Base-by-base conservation (phyloP, 2,888 invertebrate species). In the Orthosia cruda region DNA sequence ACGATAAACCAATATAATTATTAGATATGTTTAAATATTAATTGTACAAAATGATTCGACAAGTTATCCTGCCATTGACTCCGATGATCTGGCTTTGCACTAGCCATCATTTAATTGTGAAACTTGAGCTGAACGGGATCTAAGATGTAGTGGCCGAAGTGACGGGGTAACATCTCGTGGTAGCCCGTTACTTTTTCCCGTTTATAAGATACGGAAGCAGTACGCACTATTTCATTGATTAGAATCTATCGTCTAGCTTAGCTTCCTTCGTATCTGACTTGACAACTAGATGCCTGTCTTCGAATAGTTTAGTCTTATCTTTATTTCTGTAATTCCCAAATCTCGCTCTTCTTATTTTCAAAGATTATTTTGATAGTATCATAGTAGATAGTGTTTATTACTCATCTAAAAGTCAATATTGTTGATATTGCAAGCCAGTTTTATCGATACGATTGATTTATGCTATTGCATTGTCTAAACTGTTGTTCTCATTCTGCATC, bases 121-220 rank as follows among this genome's bases (percentile, higher is more conserved):
- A 73, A 75, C 67, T 70, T 57, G 65, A 62, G 26, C 20, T 63
- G 59, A 87, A 78, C 83, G 80, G 80, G 72, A 78, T 20, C 61
- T 23, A 68, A 65, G 80, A 80, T 83, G 77, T 83, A 80, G 70
- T 52, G 18, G 49, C 68, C 26, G 59, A 65, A 74, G 74, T 84
- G 85, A 82, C 71, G 15, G 64, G 20, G 80, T 72, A 73, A 74
- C 84, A 78, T 71, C 73, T 86, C 59, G 61, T 62, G 32, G 65
- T 59, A 65, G 55, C 47, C 87, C 83, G 87, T 87, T 87, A 83
- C 45, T 74, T 55, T 67, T 74, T 78, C 74, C 70, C 77, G 76
- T 83, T 86, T 67, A 66, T 61, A 76, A 80, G 80, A 83, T 74
- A 77, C 73, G 74, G 55, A 78, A 71, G 59, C 57, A 11, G 62